Conservation (phyloP, 2,888 invertebrate species). For the Pammene fasciana region DNA sequence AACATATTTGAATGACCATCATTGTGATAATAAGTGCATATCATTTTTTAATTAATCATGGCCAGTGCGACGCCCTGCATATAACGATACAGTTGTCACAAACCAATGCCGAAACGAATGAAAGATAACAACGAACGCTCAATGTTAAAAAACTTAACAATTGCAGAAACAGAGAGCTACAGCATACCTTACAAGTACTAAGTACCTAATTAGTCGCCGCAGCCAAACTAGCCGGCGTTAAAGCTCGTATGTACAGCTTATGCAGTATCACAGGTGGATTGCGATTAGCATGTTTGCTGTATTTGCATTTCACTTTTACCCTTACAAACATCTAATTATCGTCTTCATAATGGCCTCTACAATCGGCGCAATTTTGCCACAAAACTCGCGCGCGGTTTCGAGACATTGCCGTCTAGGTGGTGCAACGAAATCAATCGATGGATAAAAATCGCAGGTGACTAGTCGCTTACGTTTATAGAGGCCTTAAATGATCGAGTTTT, state of each 20-base stretch:
- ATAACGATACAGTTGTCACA: conserved; percentile 6
- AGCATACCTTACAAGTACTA: conserved; percentile 42
- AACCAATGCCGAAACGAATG: conserved; percentile 32
- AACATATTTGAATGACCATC: no score
- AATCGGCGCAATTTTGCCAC: no score
- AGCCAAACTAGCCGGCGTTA: conserved; percentile 48
- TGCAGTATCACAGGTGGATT: conserved; percentile 18
- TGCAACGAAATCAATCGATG: no score
- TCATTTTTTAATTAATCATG: background rate
- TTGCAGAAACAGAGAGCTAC: conserved; percentile 49
- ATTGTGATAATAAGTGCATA: no score
- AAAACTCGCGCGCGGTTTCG: no score
- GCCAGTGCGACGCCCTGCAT: background rate
- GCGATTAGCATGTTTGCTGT: background rate
- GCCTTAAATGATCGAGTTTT: no score
- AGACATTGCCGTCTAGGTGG: no score
- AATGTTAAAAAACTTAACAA: conserved; percentile 42
- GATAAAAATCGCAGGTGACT: no score
- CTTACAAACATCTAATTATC: background rate
- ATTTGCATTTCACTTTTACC: no score
- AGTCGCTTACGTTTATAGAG: no score
- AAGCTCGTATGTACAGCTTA: conserved; percentile 1
- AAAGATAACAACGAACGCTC: conserved; percentile 47
- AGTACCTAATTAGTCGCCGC: conserved; percentile 45
- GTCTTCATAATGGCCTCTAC: no score